Evolutionary conservation across 1,140 invertebrate species (phyloP).

Genomic region (Archivesica marissinica): DNA sequence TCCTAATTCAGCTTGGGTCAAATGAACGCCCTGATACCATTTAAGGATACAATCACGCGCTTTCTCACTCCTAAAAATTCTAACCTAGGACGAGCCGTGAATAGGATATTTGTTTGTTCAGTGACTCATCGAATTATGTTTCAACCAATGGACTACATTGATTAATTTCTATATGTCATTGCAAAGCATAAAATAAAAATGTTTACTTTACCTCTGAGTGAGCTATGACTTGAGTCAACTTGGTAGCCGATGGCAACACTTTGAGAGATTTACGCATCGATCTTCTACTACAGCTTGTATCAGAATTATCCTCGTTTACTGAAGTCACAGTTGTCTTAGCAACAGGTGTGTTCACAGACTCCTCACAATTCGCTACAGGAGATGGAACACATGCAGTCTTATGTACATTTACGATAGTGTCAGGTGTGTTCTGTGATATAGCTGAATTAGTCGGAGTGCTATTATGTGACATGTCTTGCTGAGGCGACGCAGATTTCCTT

Average conservation of each 20-base stretch:
- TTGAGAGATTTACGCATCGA: conserved; percentile 8
- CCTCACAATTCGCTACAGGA: background rate
- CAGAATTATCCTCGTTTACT: background rate
- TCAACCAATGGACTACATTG: no score
- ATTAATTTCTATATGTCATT: no score
- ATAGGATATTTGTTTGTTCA: no score
- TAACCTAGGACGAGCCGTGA: no score
- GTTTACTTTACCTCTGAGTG: conserved; percentile 13
- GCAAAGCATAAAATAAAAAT: background rate
- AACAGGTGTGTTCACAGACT: background rate
- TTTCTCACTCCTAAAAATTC: no score
- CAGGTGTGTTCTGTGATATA: conserved; percentile 1
- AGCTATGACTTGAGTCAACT: background rate
- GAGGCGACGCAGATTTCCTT: background rate
- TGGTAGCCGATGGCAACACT: background rate
- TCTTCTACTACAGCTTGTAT: background rate
- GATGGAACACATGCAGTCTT: background rate
- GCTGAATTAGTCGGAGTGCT: background rate
- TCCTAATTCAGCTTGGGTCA: no score
- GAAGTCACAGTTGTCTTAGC: background rate
- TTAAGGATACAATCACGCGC: no score
- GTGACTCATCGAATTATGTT: no score
- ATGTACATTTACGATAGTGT: background rate
- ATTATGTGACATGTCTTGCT: background rate
- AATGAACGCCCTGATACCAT: no score